A percentile compares a stretch with the other conserved stretches of the same genome.
phyloP scores from a whole-genome alignment of 1,140 invertebrate species.

The Penaeus japonicus region DNA sequence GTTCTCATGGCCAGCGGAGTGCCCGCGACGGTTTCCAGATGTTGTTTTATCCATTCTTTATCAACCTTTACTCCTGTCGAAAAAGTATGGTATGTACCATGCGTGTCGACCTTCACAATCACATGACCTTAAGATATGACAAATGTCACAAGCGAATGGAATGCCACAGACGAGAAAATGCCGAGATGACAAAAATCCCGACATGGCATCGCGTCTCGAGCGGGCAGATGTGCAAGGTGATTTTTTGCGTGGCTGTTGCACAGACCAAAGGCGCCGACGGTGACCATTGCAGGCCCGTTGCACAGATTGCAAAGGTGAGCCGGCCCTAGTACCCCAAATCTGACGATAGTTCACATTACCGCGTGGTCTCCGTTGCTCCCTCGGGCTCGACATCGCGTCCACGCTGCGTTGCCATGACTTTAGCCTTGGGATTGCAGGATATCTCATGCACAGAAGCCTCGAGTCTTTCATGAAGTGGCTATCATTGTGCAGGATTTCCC shows the following conservation, averaged over 20 bases:
- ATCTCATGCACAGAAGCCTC: no score
- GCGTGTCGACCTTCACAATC: background rate
- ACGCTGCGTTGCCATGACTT: no score
- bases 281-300: conserved; percentile 53
- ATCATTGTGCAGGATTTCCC: no score
- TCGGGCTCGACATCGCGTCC: no score
- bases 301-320: conserved; percentile 54
- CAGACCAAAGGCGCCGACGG: conserved; percentile 43
- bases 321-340: background rate
- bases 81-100: background rate
- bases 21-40: background rate
- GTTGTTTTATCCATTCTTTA: background rate
- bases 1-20: conserved; percentile 25
- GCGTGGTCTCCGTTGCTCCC: no score
- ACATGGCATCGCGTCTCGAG: conserved; percentile 12
- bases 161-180: background rate
- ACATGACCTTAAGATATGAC: background rate
- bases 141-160: background rate
- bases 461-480: no score
- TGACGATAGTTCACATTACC: no score
- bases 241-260: conserved; percentile 50
- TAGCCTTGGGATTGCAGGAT: no score
- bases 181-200: background rate
- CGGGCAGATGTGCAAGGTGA: conserved; percentile 48
- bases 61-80: background rate